phyloP scores from a whole-genome alignment of 2,888 invertebrate genomes.

The Tipula confusa region DNA sequence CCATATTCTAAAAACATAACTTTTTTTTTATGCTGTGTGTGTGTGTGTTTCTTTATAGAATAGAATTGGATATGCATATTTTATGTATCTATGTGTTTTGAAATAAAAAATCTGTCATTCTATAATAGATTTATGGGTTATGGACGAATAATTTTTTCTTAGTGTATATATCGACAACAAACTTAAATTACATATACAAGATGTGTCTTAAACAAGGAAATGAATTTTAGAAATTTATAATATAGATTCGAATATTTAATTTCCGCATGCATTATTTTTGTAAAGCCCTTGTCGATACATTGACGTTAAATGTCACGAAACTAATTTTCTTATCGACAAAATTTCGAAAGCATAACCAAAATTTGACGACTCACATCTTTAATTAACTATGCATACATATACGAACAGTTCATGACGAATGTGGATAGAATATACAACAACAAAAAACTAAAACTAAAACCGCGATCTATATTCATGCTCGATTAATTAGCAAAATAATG shows the following conservation, averaged over 20 bases:
- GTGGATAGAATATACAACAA: not conserved
- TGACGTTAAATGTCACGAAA: not conserved
- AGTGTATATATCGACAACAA: not conserved
- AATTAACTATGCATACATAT: slow-evolving; percentile 4
- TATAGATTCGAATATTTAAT: not conserved
- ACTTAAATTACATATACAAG: not conserved
- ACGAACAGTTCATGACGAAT: not conserved
- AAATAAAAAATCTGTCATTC: not conserved
- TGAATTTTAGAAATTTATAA: not conserved
- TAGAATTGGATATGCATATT: slow-evolving; percentile 8
- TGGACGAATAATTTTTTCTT: not conserved
- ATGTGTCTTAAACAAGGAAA: slow-evolving; percentile 17
- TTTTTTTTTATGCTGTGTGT: not conserved
- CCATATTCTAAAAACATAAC: not conserved
- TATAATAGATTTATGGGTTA: slow-evolving; percentile 20
- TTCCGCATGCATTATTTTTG: not conserved
- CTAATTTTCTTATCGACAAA: not conserved
- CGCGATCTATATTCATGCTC: not conserved
- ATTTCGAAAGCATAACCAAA: not conserved
- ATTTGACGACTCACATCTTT: not conserved
- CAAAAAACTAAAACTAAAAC: not conserved
- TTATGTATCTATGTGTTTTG: slow-evolving; percentile 25
- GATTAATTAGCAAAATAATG: not conserved
- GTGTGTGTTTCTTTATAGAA: not conserved
- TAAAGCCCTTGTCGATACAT: not conserved